phyloP scores from a whole-genome alignment of 2,888 invertebrate genomes.

The Ceriagrion tenellum region DNA sequence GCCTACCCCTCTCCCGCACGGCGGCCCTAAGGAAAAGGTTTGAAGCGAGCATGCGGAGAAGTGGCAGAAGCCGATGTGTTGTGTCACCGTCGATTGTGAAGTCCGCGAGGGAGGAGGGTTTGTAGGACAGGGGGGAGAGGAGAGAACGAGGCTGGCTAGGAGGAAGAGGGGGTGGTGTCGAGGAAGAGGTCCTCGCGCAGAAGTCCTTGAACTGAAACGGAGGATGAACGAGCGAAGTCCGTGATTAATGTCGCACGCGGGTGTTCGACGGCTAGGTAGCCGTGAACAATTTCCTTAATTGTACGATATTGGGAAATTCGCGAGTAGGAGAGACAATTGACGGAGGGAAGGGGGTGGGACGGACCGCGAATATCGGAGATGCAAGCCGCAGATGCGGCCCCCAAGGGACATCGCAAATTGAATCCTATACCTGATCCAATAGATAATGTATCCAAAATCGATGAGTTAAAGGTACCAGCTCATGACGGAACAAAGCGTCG shows the following conservation, averaged over 20 bases:
- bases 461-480: neutral
- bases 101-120: neutral
- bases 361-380: neutral
- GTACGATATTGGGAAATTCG: neutral
- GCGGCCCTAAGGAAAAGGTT: neutral
- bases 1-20: neutral
- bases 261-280: neutral
- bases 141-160: neutral
- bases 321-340: neutral
- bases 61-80: neutral
- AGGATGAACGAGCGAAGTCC: neutral
- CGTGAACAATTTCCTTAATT: neutral
- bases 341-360: neutral
- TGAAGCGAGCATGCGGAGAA: neutral
- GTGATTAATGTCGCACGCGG: neutral
- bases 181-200: neutral
- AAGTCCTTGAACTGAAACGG: slow-evolving; percentile 9
- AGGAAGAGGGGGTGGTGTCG: neutral
- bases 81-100: slow-evolving; percentile 18
- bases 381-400: neutral
- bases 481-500: neutral
- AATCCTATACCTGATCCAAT: neutral
- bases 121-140: neutral
- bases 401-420: neutral
- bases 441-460: neutral